A percentile compares a stretch with the other conserved stretches of the same genome.
Evolutionary conservation across 2,113 vertebrate genomes (phyloP).

Genomic region (Boleophthalmus pectinirostris): DNA sequence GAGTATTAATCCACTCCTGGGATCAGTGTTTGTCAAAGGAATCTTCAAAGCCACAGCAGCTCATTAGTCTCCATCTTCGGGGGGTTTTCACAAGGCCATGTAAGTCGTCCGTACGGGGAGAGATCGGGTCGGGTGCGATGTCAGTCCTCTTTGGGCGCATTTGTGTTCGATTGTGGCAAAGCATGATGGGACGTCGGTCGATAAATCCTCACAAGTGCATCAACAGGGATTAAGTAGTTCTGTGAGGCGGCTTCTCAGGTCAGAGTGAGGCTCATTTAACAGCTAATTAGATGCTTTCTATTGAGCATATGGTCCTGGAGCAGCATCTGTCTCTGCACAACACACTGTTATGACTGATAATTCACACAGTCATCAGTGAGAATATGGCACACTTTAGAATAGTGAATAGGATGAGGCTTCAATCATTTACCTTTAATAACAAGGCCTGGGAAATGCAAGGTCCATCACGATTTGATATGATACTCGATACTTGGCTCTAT

Average conservation of each 20-base stretch:
- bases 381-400: slow-evolving; percentile 21
- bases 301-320: slow-evolving; percentile 62
- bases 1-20: slow-evolving; percentile 34
- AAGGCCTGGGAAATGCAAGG: neutral
- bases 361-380: slow-evolving; percentile 37
- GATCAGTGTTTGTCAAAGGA: slow-evolving; percentile 28
- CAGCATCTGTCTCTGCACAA: slow-evolving; percentile 55
- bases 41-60: slow-evolving; percentile 37
- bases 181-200: slow-evolving; percentile 61
- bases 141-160: slow-evolving; percentile 30
- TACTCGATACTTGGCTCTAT: too few relatives aligned
- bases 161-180: slow-evolving; percentile 51
- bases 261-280: slow-evolving; percentile 63
- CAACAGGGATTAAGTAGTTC: slow-evolving; percentile 66
- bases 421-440: neutral
- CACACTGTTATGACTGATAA: slow-evolving; percentile 42
- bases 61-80: slow-evolving; percentile 44
- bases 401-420: slow-evolving; percentile 25
- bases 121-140: slow-evolving; percentile 27
- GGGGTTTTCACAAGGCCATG: slow-evolving; percentile 28
- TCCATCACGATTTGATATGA: too few relatives aligned
- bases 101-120: slow-evolving; percentile 35
- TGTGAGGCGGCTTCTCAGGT: slow-evolving; percentile 52
- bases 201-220: slow-evolving; percentile 70
- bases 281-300: slow-evolving; percentile 69